Percentiles rank a stretch among this genome's conserved stretches.
These are phyloP conservation scores for Myoxocephalus aenaeus DNA, from an alignment of 2,797 vertebrate species.

Conservation along the genomic window DNA sequence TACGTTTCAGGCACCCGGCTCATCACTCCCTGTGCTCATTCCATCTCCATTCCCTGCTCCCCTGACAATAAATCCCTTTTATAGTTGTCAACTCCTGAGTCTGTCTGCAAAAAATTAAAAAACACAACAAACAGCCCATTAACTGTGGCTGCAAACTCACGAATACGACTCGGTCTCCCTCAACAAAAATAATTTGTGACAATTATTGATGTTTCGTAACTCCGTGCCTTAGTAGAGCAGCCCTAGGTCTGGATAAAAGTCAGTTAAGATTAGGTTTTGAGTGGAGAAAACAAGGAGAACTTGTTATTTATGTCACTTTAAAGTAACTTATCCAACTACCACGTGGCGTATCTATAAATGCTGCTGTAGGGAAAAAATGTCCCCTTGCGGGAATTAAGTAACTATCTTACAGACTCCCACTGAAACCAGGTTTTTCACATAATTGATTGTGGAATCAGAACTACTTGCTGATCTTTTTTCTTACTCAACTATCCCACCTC, in stretches of 20 bases:
- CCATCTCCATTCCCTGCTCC: neutral
- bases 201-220: neutral
- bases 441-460: neutral
- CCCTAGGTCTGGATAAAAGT: neutral
- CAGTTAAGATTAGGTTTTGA: neutral
- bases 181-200: neutral
- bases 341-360: too few species aligned
- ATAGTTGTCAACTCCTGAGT: neutral
- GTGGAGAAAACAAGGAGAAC: neutral
- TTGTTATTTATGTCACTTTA: neutral
- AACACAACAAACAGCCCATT: conserved; percentile 1
- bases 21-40: neutral
- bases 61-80: neutral
- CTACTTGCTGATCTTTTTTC: neutral
- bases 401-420: neutral
- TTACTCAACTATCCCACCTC: neutral
- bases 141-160: conserved; percentile 5
- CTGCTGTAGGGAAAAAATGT: too few species aligned
- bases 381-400: too few species aligned
- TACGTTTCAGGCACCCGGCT: neutral
- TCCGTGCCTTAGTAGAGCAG: too few species aligned
- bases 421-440: neutral
- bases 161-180: neutral
- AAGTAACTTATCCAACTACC: neutral
- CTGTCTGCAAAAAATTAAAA: neutral